Base-by-base conservation (phyloP, 2,113 vertebrate genomes). In the Noturus placidus region DNA sequence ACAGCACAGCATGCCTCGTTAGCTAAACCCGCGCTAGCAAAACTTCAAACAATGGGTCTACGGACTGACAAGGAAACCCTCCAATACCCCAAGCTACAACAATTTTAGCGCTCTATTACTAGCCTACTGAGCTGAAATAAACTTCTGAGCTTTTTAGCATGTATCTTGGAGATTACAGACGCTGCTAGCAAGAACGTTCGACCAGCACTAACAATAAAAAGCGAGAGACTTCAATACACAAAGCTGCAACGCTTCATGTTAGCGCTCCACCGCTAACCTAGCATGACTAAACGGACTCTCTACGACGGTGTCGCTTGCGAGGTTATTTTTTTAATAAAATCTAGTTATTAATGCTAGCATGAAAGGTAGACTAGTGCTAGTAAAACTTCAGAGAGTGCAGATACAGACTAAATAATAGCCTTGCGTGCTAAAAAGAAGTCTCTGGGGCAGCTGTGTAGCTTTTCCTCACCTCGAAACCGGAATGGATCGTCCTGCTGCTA, bases 41-140 rank as follows among this genome's bases (percentile, higher is more conserved):
- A 84, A 70, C 82, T 84, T 84, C 33, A 70, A 70, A 84, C 65
- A 84, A 84, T 84, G 38, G 80, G 35, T 61, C 22, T 38, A 59
- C 20, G 27, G 30, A 27, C 82, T 52, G 61, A 30, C 33, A 61
- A 30, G n/a, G 25, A 67, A 65, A 67, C 61, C 52, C 42, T 30
- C 38, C 9, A 33, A 83, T 50, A 10, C 38, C 61, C 82, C 46
- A 10, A 19, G 82, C 59, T 46, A n/a, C 13, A 22, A 22, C 22
- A 5, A 56, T 30, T 77, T 77, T 78, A 78, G 50, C 15, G 6
- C 76, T 17, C 76, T 54, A 1, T 30, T 15, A 30, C 76, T 19
- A 76, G 42, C 42, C 22, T 0, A 27, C 22, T 13, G 27, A 78
- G 27, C 76, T 7, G 50, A 54, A 52, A 54, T 5, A 1, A 52